A percentile compares a stretch with the other conserved stretches of the same genome.
phyloP scores from a whole-genome alignment of 2,113 vertebrate species.

The Myodes glareolus region DNA sequence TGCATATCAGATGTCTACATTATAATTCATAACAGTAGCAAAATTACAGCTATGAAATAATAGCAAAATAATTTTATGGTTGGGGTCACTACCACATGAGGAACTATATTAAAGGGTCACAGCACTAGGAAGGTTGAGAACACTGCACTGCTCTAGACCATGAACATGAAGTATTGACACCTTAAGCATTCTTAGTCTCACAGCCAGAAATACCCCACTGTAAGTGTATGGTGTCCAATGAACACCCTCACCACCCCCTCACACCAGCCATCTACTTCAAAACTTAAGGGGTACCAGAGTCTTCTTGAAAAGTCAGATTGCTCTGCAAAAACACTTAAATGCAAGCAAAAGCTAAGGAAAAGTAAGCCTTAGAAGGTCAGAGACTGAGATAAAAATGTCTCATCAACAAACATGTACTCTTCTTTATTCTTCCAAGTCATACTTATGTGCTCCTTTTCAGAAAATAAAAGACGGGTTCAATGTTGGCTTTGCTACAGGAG shows the following conservation, averaged over 20 bases:
- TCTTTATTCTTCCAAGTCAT: conserved; percentile 6
- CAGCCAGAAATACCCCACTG: neutral
- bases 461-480: neutral
- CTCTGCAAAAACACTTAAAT: neutral
- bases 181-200: neutral
- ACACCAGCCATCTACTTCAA: neutral
- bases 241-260: no score
- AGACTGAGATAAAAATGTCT: conserved; percentile 23
- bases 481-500: conserved; percentile 12
- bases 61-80: neutral
- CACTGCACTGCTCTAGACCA: neutral
- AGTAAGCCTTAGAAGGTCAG: neutral
- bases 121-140: neutral
- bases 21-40: neutral
- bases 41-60: neutral
- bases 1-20: neutral
- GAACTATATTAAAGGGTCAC: neutral
- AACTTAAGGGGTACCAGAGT: neutral
- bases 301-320: neutral
- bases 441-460: neutral
- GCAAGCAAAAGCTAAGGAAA: neutral
- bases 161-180: neutral
- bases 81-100: neutral
- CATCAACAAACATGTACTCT: conserved; percentile 8
- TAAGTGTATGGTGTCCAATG: neutral